phyloP scores from a whole-genome alignment of 2,113 vertebrate genomes.

The Thryonomys swinderianus region DNA sequence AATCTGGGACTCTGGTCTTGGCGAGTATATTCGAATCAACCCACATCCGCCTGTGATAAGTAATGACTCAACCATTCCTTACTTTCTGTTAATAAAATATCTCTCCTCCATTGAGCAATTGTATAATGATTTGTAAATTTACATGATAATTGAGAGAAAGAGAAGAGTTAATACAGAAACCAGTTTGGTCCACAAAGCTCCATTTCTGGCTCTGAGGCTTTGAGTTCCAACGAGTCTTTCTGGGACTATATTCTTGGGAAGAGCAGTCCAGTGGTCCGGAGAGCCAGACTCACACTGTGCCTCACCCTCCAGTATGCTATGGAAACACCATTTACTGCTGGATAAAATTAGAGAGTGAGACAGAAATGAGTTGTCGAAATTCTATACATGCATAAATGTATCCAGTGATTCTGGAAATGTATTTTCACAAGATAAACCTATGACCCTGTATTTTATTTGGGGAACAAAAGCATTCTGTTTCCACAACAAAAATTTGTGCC shows the following conservation, averaged over 20 bases:
- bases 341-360: constrained; percentile 59
- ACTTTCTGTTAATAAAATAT: constrained; percentile 33
- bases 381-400: constrained; percentile 19
- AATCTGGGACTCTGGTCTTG: background rate
- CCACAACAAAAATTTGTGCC: background rate
- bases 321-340: constrained; percentile 65
- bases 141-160: rapidly evolving
- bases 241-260: constrained; percentile 71
- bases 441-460: background rate
- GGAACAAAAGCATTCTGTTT: background rate
- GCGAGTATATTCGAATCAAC: background rate
- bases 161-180: constrained; percentile 29
- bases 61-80: background rate
- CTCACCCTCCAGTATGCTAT: constrained; percentile 62
- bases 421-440: background rate
- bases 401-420: background rate
- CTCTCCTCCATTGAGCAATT: constrained; percentile 43
- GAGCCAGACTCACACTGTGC: constrained; percentile 54
- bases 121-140: constrained; percentile 64
- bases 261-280: constrained; percentile 60
- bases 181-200: constrained; percentile 68
- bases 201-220: constrained; percentile 71
- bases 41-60: background rate
- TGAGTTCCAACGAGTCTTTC: constrained; percentile 69
- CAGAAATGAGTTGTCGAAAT: constrained; percentile 73